Conservation (phyloP, 1,140 invertebrate species). For the Drosophila kikkawai region DNA sequence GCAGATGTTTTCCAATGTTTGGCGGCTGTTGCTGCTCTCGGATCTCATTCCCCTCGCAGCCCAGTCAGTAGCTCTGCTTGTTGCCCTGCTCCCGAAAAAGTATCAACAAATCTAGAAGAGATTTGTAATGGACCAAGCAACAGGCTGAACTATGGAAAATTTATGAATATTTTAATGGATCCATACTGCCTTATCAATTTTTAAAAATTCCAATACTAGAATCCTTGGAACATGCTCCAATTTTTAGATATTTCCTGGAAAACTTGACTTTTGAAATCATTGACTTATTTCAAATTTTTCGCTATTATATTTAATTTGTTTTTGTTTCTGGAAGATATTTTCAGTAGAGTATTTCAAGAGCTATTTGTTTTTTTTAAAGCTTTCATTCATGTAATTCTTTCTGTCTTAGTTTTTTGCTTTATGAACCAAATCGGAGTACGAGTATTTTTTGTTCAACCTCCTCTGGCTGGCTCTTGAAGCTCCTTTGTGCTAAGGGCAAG, state of each 20-base stretch:
- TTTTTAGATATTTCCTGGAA: no score
- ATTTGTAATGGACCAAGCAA: slow-evolving; percentile 36
- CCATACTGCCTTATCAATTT: background rate
- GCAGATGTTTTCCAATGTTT: slow-evolving; percentile 81
- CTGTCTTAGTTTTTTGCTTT: slow-evolving; percentile 61
- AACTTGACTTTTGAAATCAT: background rate
- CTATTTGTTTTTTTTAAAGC: background rate
- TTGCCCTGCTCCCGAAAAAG: slow-evolving; percentile 12
- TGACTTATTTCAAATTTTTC: background rate
- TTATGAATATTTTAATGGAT: background rate
- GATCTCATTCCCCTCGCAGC: slow-evolving; percentile 18
- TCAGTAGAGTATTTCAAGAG: slow-evolving; percentile 1
- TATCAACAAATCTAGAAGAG: slow-evolving; percentile 31
- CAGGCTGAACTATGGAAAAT: slow-evolving; percentile 6
- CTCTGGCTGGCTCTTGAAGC: slow-evolving; percentile 13
- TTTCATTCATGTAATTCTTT: slow-evolving; percentile 29
- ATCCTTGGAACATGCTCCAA: background rate
- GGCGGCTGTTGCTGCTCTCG: slow-evolving; percentile 67
- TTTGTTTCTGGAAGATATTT: background rate
- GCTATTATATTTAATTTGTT: background rate
- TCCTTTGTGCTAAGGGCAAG: slow-evolving; percentile 56
- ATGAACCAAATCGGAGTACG: slow-evolving; percentile 69
- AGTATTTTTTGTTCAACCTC: slow-evolving; percentile 26
- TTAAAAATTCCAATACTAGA: background rate
- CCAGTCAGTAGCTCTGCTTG: background rate